phyloP scores from a whole-genome alignment of 92 coral and sea anemone genomes.

The Galaxea fascicularis region DNA sequence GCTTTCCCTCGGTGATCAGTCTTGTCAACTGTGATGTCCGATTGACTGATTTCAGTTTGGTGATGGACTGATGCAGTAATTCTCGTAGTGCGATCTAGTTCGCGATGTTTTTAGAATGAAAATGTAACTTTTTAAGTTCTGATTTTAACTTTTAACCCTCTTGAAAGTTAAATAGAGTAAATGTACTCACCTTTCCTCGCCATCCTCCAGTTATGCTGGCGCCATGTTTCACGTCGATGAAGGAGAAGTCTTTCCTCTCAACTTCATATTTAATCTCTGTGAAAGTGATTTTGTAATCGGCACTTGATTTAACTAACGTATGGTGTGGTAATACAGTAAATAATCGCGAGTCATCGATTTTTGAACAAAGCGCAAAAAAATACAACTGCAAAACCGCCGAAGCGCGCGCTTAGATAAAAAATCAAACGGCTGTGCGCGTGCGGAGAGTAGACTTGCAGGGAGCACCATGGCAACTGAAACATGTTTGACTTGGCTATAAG shows the following conservation, averaged over 20 bases:
- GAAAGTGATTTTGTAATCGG: not conserved
- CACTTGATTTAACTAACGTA: no score
- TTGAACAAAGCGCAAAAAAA: no score
- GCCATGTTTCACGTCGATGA: not conserved
- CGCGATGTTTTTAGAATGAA: not conserved
- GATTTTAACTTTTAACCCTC: not conserved
- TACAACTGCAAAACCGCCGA: not conserved
- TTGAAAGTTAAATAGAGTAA: not conserved
- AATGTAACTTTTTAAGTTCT: not conserved
- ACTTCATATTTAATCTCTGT: not conserved
- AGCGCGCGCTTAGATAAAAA: not conserved
- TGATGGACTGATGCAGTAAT: no score
- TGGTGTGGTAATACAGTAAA: no score
- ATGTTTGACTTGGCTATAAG: not conserved
- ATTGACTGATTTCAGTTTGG: no score
- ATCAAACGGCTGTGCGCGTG: not conserved
- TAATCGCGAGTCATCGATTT: no score
- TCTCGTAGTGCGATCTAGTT: no score
- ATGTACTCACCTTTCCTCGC: not conserved
- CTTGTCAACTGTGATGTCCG: no score
- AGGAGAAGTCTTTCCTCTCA: not conserved
- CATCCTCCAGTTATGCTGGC: not conserved
- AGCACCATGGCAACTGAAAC: constrained; percentile 1
- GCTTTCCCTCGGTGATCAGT: not conserved
- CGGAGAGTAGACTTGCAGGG: no score